Evolutionary conservation across 2,797 vertebrate species (phyloP).

Genomic region (Synaphobranchus kaupii): DNA sequence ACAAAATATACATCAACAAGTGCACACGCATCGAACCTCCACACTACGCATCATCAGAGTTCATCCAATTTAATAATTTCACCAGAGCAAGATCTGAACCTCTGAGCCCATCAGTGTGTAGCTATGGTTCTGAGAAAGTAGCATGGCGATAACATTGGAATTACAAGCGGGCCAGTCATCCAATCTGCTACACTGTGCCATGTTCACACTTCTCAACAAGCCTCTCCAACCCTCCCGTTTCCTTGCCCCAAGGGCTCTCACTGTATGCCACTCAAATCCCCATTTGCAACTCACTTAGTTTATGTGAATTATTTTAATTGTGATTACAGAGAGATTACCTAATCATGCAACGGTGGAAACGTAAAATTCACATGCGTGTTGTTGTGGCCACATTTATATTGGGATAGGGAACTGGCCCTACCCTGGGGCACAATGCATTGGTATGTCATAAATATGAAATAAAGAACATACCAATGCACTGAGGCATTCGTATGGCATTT

Average conservation of each 20-base stretch:
- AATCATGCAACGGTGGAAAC: neutral
- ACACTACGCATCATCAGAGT: conserved; percentile 14
- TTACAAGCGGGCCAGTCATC: conserved; percentile 25
- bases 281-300: neutral
- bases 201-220: conserved; percentile 34
- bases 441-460: neutral
- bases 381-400: neutral
- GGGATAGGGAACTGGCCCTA: neutral
- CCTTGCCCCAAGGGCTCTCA: neutral
- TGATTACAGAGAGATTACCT: neutral
- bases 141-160: conserved; percentile 12
- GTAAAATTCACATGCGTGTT: neutral
- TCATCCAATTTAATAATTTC: conserved; percentile 36
- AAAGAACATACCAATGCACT: neutral
- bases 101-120: conserved; percentile 23
- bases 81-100: neutral
- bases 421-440: neutral
- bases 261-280: neutral
- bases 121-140: conserved; percentile 20
- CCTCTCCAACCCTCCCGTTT: neutral
- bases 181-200: conserved; percentile 43
- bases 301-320: neutral
- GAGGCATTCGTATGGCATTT: neutral
- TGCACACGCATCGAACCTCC: conserved; percentile 22
- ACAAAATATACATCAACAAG: neutral